Percentiles rank a stretch among this genome's conserved stretches.
Evolutionary conservation across 2,113 vertebrate species (phyloP).

Genomic region (Trematocara variabile): DNA sequence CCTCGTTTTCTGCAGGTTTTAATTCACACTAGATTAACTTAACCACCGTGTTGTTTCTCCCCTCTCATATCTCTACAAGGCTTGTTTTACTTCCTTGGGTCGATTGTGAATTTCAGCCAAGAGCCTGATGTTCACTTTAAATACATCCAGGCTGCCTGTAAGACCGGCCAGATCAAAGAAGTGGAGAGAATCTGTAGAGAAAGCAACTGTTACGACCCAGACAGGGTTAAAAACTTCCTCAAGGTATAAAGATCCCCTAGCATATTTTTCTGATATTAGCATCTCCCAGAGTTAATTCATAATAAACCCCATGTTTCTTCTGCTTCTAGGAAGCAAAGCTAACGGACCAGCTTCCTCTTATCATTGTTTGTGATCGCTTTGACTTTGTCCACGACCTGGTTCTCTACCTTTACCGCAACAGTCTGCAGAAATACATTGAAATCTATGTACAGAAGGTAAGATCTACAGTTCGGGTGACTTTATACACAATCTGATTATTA

Average conservation of each 20-base stretch:
- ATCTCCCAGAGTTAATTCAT: background rate
- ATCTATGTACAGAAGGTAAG: constrained; percentile 92
- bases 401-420: constrained; percentile 89
- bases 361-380: constrained; percentile 91
- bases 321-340: constrained; percentile 84
- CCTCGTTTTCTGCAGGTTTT: background rate
- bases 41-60: background rate
- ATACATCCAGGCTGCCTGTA: constrained; percentile 92
- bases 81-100: constrained; percentile 92
- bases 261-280: background rate
- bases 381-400: constrained; percentile 92
- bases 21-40: background rate
- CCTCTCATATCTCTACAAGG: constrained; percentile 65
- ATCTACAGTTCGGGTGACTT: background rate
- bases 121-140: constrained; percentile 93
- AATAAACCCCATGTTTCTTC: background rate
- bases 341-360: constrained; percentile 91
- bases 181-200: constrained; percentile 91
- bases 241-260: constrained; percentile 69
- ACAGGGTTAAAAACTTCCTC: constrained; percentile 90
- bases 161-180: constrained; percentile 94
- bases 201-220: constrained; percentile 90
- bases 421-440: constrained; percentile 93
- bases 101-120: constrained; percentile 95
- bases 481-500: background rate